Base-by-base conservation (phyloP, 1,140 invertebrate genomes). In the Neocloeon triangulifer region DNA sequence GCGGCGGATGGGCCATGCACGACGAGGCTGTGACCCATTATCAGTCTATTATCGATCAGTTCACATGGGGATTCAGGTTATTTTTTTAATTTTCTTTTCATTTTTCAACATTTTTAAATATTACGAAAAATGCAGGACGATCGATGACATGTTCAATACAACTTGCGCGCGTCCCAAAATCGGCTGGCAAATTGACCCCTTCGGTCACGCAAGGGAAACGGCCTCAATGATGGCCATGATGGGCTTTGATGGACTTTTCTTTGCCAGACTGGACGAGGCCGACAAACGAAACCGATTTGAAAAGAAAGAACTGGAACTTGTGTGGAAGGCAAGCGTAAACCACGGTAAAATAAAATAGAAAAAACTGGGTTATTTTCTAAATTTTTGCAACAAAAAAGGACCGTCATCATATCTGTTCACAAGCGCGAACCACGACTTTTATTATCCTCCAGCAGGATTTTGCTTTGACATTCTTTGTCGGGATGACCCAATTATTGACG, bases 111-210 rank as follows among this genome's bases (percentile, higher is more conserved):
- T 23, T 23, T 8, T n/a, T 8, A 23, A 23, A 23, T 23, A 23
- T 8, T 23, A 23, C 8, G n/a, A 23, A 23, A 23, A 23, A 23
- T 23, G n/a, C 41, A 61, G 61, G 30, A 56, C 52, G 38, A 48
- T 76, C 0, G 57, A 65, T 33, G 61, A 73, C 31, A 68, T 64
- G 6, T 62, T 78, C 43, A 73, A 73, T 1, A 55, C 62, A 16
- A 62, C 58, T 45, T 66, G 66, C 39, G 73, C 61, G 1, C 48
- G 59, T 29, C 73, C 73, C 0, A 62, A 58, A 41, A 58, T 72
- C 2, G 72, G 62, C 0, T 79, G 74, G 74, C 74, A 78, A 47
- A 74, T 78, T 22, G 66, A 69, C 51, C 69, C 73, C 2, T 79
- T 77, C 44, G 75, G 75, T 5, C 75, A 80, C 45, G 67, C 70